phyloP scores from a whole-genome alignment of 2,113 vertebrate species.

The Maccullochella peelii region DNA sequence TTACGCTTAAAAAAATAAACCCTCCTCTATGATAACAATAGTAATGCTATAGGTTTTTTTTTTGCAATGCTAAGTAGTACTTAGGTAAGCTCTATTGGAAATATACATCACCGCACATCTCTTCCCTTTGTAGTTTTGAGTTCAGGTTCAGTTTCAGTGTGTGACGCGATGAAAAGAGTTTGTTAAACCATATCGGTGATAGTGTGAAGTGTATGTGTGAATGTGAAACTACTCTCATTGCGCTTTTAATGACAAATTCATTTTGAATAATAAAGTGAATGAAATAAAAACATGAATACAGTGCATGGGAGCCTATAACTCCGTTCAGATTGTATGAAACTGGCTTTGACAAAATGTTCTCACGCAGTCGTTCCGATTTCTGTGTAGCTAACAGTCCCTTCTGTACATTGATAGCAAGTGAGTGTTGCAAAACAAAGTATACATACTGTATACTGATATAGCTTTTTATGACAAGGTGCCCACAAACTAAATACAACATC shows the following conservation, averaged over 20 bases:
- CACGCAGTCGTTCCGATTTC: slow-evolving; percentile 36
- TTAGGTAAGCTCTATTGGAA: slow-evolving; percentile 83
- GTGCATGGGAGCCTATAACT: slow-evolving; percentile 73
- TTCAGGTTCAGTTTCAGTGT: slow-evolving; percentile 74
- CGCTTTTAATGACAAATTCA: slow-evolving; percentile 56
- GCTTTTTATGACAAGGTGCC: slow-evolving; percentile 71
- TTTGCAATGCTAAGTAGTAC: slow-evolving; percentile 85
- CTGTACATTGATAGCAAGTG: slow-evolving; percentile 64
- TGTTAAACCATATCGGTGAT: slow-evolving; percentile 42
- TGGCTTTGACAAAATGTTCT: slow-evolving; percentile 61
- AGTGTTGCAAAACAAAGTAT: slow-evolving; percentile 59
- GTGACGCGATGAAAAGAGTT: slow-evolving; percentile 62
- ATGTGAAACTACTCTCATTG: slow-evolving; percentile 56
- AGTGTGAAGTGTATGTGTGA: slow-evolving; percentile 34
- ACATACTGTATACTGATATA: slow-evolving; percentile 61
- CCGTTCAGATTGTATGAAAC: slow-evolving; percentile 66
- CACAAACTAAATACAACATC: slow-evolving; percentile 67
- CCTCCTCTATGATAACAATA: slow-evolving; percentile 86
- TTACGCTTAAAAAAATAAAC: slow-evolving; percentile 88
- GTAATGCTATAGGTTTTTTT: slow-evolving; percentile 82
- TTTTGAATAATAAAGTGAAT: slow-evolving; percentile 74
- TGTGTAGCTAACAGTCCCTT: slow-evolving; percentile 51
- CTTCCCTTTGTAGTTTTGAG: slow-evolving; percentile 79
- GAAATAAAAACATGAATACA: slow-evolving; percentile 69
- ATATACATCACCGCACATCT: slow-evolving; percentile 78